Percentiles rank a stretch among this genome's conserved stretches.
Evolutionary conservation across 2,113 vertebrate species (phyloP).

Genomic region (Hippolais icterina): DNA sequence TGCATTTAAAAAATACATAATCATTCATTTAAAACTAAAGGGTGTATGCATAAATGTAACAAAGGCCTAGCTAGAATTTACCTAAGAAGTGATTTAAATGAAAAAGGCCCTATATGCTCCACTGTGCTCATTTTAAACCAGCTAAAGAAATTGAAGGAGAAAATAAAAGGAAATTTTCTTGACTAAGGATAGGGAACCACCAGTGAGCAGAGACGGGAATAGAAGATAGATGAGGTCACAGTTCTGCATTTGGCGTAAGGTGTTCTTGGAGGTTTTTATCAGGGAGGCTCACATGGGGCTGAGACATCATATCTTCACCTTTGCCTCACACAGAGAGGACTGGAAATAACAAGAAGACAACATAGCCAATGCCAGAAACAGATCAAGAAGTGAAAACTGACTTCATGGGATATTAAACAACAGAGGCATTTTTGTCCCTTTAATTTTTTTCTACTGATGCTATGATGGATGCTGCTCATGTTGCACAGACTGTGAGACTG

Average conservation of each 20-base stretch:
- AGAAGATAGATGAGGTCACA: not conserved
- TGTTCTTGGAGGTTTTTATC: not conserved
- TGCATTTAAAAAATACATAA: not conserved
- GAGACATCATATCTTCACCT: not conserved
- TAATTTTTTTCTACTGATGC: not conserved
- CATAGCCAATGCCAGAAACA: not conserved
- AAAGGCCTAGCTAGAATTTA: not conserved
- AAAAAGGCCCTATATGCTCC: not conserved
- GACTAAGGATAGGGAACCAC: not conserved
- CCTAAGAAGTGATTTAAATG: not conserved
- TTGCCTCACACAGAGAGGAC: not conserved
- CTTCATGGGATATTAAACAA: not conserved
- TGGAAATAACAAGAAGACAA: not conserved
- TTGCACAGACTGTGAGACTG: not conserved
- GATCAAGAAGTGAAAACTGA: not conserved
- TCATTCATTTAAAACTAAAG: not conserved
- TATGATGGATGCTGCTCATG: not conserved
- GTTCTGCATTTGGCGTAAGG: not conserved
- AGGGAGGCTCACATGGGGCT: not conserved
- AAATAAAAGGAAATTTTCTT: not conserved
- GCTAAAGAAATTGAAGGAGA: not conserved
- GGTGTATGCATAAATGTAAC: not conserved
- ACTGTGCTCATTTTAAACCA: not conserved
- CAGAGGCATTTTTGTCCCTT: not conserved
- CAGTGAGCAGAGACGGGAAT: not conserved